phyloP scores from a whole-genome alignment of 2,113 vertebrate genomes.

The Sclerurus mexicanus region DNA sequence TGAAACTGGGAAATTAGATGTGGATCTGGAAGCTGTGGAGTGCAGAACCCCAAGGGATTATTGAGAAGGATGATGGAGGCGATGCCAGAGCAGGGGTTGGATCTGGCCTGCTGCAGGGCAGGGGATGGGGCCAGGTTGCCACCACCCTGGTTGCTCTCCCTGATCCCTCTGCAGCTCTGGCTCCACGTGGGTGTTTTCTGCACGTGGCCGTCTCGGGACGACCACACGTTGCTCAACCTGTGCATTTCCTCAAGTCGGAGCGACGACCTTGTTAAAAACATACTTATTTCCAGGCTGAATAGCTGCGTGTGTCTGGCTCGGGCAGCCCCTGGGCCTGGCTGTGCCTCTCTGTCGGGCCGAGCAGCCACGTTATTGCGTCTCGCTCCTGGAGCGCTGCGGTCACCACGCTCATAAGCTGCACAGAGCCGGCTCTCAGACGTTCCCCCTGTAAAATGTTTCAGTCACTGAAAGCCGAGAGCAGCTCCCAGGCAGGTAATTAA shows the following conservation, averaged over 20 bases:
- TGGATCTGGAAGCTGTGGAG: neutral
- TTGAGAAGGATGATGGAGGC: neutral
- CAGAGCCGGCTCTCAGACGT: neutral
- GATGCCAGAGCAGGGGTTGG: neutral
- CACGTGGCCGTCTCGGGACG: neutral
- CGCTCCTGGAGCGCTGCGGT: neutral
- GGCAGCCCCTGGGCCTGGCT: neutral
- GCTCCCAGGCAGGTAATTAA: constrained; percentile 19
- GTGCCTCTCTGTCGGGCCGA: neutral
- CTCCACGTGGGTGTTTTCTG: neutral
- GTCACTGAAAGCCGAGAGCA: neutral
- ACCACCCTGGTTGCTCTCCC: fast-evolving
- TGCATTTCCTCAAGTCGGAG: neutral
- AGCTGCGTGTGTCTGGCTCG: neutral
- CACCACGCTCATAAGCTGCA: neutral
- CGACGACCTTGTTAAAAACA: neutral
- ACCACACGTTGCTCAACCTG: neutral
- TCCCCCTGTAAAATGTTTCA: neutral
- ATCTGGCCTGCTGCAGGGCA: neutral
- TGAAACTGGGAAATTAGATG: fast-evolving
- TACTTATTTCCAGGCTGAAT: neutral
- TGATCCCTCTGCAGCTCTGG: neutral
- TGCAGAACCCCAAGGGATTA: neutral
- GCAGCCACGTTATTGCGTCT: neutral
- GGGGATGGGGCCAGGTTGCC: neutral